Conservation (phyloP, 2,797 vertebrate species). For the Manis crassicaudata region DNA sequence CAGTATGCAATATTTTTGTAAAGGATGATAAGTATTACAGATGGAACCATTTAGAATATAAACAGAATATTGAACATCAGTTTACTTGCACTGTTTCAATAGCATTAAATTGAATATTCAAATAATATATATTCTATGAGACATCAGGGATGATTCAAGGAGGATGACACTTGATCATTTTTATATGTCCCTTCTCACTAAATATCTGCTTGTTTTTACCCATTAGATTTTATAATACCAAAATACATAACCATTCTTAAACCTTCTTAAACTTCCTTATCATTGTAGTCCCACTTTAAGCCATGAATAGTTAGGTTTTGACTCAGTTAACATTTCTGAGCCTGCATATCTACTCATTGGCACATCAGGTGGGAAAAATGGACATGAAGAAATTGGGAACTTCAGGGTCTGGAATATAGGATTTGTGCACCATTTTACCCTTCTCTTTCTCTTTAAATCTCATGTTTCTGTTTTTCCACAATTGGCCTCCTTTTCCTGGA, state of each 20-base stretch:
- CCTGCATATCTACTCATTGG: background rate
- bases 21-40: background rate
- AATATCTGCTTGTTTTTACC: background rate
- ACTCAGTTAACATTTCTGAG: background rate
- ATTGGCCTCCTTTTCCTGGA: background rate
- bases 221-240: background rate
- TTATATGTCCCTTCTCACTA: background rate
- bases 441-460: background rate
- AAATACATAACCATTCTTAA: background rate
- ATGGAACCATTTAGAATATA: background rate
- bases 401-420: background rate
- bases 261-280: background rate
- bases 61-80: background rate
- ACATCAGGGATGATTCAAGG: background rate
- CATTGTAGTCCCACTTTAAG: background rate
- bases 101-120: slow-evolving; percentile 31
- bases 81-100: background rate
- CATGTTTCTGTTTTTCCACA: background rate
- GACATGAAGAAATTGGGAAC: background rate
- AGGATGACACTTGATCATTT: background rate
- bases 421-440: background rate
- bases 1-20: background rate
- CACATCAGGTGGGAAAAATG: background rate
- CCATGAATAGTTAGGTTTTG: background rate
- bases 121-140: background rate